phyloP scores from a whole-genome alignment of 2,113 vertebrate genomes.

The Paratilapia polleni region DNA sequence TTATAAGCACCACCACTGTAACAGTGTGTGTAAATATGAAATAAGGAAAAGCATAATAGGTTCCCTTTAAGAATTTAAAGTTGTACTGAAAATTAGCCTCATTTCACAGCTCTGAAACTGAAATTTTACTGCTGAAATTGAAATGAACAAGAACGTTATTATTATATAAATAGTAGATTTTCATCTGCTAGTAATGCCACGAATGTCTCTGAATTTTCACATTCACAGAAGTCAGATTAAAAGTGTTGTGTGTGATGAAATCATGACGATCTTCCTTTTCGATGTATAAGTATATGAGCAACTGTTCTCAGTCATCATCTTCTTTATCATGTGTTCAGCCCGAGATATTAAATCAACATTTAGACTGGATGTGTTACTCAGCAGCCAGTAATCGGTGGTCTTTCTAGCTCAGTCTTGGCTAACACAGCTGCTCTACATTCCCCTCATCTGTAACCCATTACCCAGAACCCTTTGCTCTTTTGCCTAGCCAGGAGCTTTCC shows the following conservation, averaged over 20 bases:
- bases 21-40: too few relatives aligned
- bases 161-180: not conserved
- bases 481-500: slow-evolving; percentile 32
- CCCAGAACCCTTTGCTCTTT: slow-evolving; percentile 50
- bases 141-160: not conserved
- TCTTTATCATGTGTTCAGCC: slow-evolving; percentile 22
- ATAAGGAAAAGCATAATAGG: not conserved
- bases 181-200: not conserved
- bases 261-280: not conserved
- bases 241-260: not conserved
- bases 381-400: slow-evolving; percentile 26
- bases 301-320: slow-evolving; percentile 36
- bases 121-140: not conserved
- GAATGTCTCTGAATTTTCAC: not conserved
- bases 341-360: slow-evolving; percentile 16
- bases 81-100: not conserved
- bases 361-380: slow-evolving; percentile 61
- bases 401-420: slow-evolving; percentile 28
- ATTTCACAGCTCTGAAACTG: not conserved
- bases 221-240: not conserved
- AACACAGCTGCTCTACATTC: slow-evolving; percentile 48
- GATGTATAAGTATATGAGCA: not conserved
- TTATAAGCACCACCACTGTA: too few relatives aligned
- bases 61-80: not conserved
- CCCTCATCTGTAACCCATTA: slow-evolving; percentile 65